phyloP scores from a whole-genome alignment of 2,797 vertebrate genomes.

The Notoglanidium macrostoma region DNA sequence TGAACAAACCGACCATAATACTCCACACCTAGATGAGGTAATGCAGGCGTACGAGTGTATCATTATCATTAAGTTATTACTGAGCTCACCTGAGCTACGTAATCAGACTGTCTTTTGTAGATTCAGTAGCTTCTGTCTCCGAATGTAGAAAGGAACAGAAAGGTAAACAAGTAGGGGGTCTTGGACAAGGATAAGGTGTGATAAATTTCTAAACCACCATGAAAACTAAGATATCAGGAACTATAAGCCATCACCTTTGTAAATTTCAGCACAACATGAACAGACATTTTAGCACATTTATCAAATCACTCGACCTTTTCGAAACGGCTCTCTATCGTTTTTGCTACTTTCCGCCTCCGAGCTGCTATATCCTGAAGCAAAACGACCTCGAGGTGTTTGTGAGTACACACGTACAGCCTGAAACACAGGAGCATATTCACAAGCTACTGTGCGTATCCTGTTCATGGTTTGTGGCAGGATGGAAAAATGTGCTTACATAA shows the following conservation, averaged over 20 bases:
- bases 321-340: neutral
- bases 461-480: slow-evolving; percentile 63
- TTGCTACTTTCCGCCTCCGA: neutral
- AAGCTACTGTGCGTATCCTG: slow-evolving; percentile 62
- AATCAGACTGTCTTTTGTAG: neutral
- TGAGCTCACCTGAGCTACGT: neutral
- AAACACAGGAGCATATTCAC: slow-evolving; percentile 75
- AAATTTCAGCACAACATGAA: neutral
- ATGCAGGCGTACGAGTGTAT: neutral
- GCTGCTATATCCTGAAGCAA: slow-evolving; percentile 39
- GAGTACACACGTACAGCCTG: slow-evolving; percentile 58
- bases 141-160: neutral
- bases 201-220: neutral
- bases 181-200: neutral
- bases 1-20: neutral
- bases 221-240: neutral
- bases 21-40: neutral
- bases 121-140: neutral
- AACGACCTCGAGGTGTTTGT: slow-evolving; percentile 60
- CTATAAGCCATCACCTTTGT: no score
- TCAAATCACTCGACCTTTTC: neutral
- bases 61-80: neutral
- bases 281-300: neutral
- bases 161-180: neutral
- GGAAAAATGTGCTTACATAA: slow-evolving; percentile 51